phyloP scores from a whole-genome alignment of 2,888 invertebrate species.

The Rhaphigaster nebulosa region DNA sequence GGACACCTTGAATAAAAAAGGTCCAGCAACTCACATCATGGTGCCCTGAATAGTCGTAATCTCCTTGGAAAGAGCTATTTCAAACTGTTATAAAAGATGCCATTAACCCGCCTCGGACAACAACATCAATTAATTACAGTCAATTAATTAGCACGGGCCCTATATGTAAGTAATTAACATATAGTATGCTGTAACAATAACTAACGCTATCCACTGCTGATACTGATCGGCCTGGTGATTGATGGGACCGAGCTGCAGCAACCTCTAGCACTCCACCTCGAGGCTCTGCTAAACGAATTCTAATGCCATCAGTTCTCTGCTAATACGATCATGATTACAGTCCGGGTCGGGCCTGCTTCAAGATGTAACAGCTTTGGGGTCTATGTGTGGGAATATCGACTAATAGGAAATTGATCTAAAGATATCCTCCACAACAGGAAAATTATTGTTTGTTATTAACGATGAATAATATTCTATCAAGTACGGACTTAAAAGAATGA shows the following conservation, averaged over 20 bases:
- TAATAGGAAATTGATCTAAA: too few species aligned
- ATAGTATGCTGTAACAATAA: neutral
- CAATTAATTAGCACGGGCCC: neutral
- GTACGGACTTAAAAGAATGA: too few species aligned
- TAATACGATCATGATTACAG: neutral
- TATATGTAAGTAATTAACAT: neutral
- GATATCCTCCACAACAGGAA: too few species aligned
- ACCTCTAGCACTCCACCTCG: neutral
- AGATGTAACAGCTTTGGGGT: neutral
- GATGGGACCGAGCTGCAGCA: too few species aligned
- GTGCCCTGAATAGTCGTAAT: neutral
- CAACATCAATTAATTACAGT: neutral
- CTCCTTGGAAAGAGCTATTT: neutral
- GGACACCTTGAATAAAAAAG: too few species aligned
- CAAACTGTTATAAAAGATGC: neutral
- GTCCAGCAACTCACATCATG: too few species aligned
- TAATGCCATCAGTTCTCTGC: neutral
- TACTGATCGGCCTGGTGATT: neutral
- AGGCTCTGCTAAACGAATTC: neutral
- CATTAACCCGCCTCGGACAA: neutral
- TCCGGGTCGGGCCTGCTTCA: neutral
- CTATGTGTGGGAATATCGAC: neutral
- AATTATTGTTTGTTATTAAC: too few species aligned
- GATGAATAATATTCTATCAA: too few species aligned
- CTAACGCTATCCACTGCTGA: neutral